These are phyloP conservation scores for Coptodon rendalli DNA, from an alignment of 2,113 vertebrate genomes.

Conservation along the genomic window DNA sequence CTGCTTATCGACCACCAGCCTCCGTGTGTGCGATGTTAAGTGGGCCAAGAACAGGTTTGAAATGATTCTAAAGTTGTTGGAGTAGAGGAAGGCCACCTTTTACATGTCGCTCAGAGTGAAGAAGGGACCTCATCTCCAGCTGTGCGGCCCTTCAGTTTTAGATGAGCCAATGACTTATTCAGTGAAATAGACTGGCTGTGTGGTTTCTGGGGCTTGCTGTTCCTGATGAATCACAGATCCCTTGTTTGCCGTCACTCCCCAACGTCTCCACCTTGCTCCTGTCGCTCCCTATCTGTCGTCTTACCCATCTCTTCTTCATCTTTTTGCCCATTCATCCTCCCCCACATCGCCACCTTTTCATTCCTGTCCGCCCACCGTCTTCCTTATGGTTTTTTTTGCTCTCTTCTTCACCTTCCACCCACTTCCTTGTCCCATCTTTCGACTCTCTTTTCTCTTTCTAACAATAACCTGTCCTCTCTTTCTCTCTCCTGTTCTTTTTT, in stretches of 20 bases:
- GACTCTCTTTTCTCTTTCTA: not conserved
- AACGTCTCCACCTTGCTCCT: not conserved
- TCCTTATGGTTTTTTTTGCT: not conserved
- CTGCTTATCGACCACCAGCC: not conserved
- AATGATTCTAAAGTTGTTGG: slow-evolving; percentile 1
- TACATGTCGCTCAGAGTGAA: not conserved
- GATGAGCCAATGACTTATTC: not conserved
- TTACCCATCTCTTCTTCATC: not conserved
- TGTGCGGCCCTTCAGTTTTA: not conserved
- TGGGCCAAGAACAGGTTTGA: not conserved
- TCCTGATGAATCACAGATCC: slow-evolving; percentile 35
- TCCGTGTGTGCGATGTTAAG: not conserved
- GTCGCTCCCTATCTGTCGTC: not conserved
- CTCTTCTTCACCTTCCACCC: slow-evolving; percentile 14
- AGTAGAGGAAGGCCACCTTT: slow-evolving; percentile 28
- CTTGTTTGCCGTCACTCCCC: slow-evolving; percentile 21
- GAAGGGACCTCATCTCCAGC: not conserved
- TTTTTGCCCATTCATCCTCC: slow-evolving; percentile 13
- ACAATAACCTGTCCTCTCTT: slow-evolving; percentile 29
- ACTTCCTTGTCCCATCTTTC: slow-evolving; percentile 24
- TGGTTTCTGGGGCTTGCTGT: slow-evolving; percentile 1
- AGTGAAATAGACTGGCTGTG: slow-evolving; percentile 11
- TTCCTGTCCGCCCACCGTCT: slow-evolving; percentile 32
- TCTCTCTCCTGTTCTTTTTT: not conserved
- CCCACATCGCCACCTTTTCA: slow-evolving; percentile 25